A percentile compares a stretch with the other conserved stretches of the same genome.
Evolutionary conservation across 2,888 invertebrate genomes (phyloP).

Genomic region (Polylopha cassiicola): DNA sequence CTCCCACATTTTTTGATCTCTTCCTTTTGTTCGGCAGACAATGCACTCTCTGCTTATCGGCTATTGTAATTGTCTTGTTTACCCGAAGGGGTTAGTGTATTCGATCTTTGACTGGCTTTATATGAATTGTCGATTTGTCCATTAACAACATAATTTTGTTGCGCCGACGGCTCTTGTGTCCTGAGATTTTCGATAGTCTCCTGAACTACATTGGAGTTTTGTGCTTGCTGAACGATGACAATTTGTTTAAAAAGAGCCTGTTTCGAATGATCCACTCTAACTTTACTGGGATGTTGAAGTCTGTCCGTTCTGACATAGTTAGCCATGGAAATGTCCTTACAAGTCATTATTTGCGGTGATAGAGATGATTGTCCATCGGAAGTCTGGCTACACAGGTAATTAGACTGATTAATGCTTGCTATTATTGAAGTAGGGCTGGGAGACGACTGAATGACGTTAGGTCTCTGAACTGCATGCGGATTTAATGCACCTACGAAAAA

Average conservation of each 20-base stretch:
- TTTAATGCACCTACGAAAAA: conserved; percentile 43
- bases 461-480: conserved; percentile 48
- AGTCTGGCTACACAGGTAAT: conserved; percentile 60
- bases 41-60: conserved; percentile 49
- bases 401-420: conserved; percentile 67
- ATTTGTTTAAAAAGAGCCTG: conserved; percentile 49
- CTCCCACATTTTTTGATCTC: conserved; percentile 32
- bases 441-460: conserved; percentile 59
- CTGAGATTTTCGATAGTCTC: conserved; percentile 21
- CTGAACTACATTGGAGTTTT: conserved; percentile 27
- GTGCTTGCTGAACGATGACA: conserved; percentile 44
- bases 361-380: conserved; percentile 34
- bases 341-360: conserved; percentile 27
- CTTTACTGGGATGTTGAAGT: conserved; percentile 41
- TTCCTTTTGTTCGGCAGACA: conserved; percentile 36
- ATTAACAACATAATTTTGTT: conserved; percentile 32
- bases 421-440: conserved; percentile 72
- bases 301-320: conserved; percentile 20
- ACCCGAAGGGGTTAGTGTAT: conserved; percentile 21
- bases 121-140: conserved; percentile 30
- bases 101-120: conserved; percentile 29
- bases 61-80: conserved; percentile 49
- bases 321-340: conserved; percentile 31
- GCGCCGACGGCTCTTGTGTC: not conserved
- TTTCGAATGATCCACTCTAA: conserved; percentile 30